Conservation (phyloP, 1,140 invertebrate species). For the Drosophila equinoxialis region DNA sequence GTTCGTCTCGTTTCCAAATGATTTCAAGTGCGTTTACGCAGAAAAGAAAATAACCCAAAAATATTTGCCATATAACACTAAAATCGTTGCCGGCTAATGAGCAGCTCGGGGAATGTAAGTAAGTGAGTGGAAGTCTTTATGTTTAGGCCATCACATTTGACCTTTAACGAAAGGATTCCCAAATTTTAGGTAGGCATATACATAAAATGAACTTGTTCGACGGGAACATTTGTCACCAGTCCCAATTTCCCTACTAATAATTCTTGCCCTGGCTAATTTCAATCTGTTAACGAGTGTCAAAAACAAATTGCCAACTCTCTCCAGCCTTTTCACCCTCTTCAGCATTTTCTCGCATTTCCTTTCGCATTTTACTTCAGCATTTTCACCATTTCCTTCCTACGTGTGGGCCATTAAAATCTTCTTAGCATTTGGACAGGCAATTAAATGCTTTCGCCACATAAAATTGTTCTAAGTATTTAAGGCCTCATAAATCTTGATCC, state of each 20-base stretch:
- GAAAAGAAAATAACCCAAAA: slow-evolving; percentile 19
- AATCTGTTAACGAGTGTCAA: slow-evolving; percentile 52
- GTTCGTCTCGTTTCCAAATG: slow-evolving; percentile 53
- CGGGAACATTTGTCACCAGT: slow-evolving; percentile 35
- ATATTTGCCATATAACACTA: slow-evolving; percentile 5
- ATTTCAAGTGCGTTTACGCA: slow-evolving; percentile 55
- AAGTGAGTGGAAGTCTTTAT: slow-evolving; percentile 33
- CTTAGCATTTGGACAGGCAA: slow-evolving; percentile 60
- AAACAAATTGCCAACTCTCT: slow-evolving; percentile 32
- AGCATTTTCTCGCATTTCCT: slow-evolving; percentile 2
- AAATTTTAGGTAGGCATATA: background rate
- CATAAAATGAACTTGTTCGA: slow-evolving; percentile 10
- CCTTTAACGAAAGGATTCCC: slow-evolving; percentile 43
- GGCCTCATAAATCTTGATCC: slow-evolving; percentile 66
- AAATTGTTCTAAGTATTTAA: slow-evolving; percentile 56
- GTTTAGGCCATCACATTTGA: slow-evolving; percentile 37
- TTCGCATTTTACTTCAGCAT: background rate
- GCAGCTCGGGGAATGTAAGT: slow-evolving; percentile 24
- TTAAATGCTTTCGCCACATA: slow-evolving; percentile 66
- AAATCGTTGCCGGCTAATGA: slow-evolving; percentile 62
- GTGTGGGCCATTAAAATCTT: slow-evolving; percentile 51
- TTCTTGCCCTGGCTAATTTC: background rate
- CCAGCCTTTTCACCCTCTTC: background rate
- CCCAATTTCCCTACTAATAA: background rate
- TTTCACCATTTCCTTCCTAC: slow-evolving; percentile 10